Base-by-base conservation (phyloP, 2,797 vertebrate species). In the Tokudaia muenninki region DNA sequence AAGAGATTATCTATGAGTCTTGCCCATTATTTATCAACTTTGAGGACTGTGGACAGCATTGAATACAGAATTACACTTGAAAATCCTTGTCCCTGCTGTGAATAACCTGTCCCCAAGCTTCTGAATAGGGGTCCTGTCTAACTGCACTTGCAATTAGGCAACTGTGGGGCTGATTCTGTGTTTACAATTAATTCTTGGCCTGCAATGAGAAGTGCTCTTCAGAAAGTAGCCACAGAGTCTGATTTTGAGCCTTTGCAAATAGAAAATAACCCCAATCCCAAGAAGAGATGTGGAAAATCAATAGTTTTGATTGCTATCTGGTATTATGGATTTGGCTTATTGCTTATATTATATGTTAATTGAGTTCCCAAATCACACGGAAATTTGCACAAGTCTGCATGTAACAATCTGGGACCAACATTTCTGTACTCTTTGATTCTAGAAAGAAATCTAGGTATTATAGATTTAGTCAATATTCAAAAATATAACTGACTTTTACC, bases 261-360 rank as follows among this genome's bases (percentile, higher is more conserved):
- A 95, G 47, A 84, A 80, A 92, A 94, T 97, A 94, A 95, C 83
- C 65, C 44, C 87, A 94, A 93, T 79, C 72, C 44, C 87, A 87
- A 65, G 44, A 92, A 67, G 44, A 93, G 87, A 90, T 52, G 87
- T 82, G 83, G 59, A 88, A 94, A 95, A 93, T 41, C 74, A 3
- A 78, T 14, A 55, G 47, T 90, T 95, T 94, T 87, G 84, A 91
- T 84, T 92, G 87, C 41, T 79, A 67, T 34, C n/a, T 72, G 34
- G 1, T 72, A 17, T n/a, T 72, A 37, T 72, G n/a, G n/a, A 37
- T 37, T 72, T 72, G 67, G 34, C 19, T 72, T 72, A 21, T 72
- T 72, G 67, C 17, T 72, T 72, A 72, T 37, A 37, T 72, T 21
- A 72, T 21, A 72, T 72, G 67, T 21, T 72, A 37, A 72, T 21